These are phyloP conservation scores for Drosophila murphyi DNA, from an alignment of 1,140 invertebrate species.

Conservation along the genomic window DNA sequence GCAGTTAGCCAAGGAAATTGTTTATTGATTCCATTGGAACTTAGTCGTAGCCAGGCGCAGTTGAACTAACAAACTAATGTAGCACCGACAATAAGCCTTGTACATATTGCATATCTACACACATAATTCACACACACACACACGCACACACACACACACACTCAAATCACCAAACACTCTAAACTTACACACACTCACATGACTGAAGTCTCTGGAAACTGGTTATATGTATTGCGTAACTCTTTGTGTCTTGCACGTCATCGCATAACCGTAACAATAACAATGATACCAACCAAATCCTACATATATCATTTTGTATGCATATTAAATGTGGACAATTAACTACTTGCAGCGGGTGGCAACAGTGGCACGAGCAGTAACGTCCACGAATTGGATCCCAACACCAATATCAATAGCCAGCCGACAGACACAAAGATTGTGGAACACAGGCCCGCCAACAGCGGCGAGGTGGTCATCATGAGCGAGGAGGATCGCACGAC, in stretches of 20 bases:
- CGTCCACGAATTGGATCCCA: constrained; percentile 78
- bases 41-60: not conserved
- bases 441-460: constrained; percentile 70
- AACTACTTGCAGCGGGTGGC: constrained; percentile 43
- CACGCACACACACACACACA: constrained; percentile 25
- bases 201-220: constrained; percentile 48
- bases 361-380: constrained; percentile 35
- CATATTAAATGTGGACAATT: not conserved
- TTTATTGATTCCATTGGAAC: not conserved
- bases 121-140: constrained; percentile 63
- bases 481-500: constrained; percentile 92
- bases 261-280: not conserved
- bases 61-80: constrained; percentile 50
- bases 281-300: too few relatives aligned
- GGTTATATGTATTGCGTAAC: constrained; percentile 43
- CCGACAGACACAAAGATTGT: constrained; percentile 73
- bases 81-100: constrained; percentile 42
- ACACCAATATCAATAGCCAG: constrained; percentile 76
- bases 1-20: not conserved
- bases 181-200: constrained; percentile 12
- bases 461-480: constrained; percentile 90
- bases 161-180: not conserved
- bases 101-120: constrained; percentile 50
- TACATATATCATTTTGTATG: too few relatives aligned
- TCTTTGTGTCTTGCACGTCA: constrained; percentile 47